Evolutionary conservation across 2,113 vertebrate species (phyloP).

Genomic region (Dinomys branickii): DNA sequence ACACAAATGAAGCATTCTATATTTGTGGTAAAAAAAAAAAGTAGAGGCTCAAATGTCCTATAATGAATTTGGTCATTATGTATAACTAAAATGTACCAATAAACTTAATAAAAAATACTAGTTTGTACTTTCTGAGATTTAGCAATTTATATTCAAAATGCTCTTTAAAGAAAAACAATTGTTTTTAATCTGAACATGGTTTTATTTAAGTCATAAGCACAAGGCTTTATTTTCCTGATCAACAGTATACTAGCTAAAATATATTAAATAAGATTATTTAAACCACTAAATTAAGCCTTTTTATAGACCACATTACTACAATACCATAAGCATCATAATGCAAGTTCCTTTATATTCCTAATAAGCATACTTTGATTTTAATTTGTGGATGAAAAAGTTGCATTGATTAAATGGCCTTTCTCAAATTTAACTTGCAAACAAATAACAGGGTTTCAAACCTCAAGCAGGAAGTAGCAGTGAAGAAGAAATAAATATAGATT

Average conservation of each 20-base stretch:
- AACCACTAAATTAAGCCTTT: neutral
- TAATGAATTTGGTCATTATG: no score
- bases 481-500: constrained; percentile 5
- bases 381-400: constrained; percentile 16
- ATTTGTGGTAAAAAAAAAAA: constrained; percentile 35
- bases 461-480: neutral
- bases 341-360: constrained; percentile 27
- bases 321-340: neutral
- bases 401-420: neutral
- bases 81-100: no score
- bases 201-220: constrained; percentile 41
- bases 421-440: constrained; percentile 25
- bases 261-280: constrained; percentile 68
- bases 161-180: neutral
- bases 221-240: constrained; percentile 66
- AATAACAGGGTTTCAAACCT: neutral
- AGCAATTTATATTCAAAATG: constrained; percentile 45
- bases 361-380: constrained; percentile 33
- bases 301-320: neutral
- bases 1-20: constrained; percentile 64
- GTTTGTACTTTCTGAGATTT: constrained; percentile 53
- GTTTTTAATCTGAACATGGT: constrained; percentile 66
- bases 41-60: no score
- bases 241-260: constrained; percentile 67
- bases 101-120: neutral